A percentile compares a stretch with the other conserved stretches of the same genome.
These are phyloP conservation scores for Amazona vittata DNA, from an alignment of 2,113 vertebrate species.

Conservation along the genomic window DNA sequence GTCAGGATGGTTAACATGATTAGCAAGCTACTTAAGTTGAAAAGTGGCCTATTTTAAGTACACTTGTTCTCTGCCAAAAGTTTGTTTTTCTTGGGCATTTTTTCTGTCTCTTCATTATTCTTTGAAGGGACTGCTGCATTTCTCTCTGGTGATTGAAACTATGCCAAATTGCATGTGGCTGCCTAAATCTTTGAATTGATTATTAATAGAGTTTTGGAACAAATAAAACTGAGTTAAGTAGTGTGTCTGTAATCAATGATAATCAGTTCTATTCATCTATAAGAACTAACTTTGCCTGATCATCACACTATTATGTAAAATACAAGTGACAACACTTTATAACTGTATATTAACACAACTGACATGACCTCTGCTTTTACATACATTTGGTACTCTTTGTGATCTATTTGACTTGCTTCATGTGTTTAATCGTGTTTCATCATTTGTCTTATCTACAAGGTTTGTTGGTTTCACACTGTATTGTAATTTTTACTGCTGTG, in stretches of 20 bases:
- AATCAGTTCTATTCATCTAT: background rate
- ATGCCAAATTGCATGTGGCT: background rate
- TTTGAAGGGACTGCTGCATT: background rate
- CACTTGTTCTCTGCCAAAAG: background rate
- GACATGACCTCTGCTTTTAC: background rate
- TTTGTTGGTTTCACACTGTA: background rate
- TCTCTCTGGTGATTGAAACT: background rate
- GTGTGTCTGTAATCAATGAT: background rate
- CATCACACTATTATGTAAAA: background rate
- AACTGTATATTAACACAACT: background rate
- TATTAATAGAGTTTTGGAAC: slow-evolving; percentile 13
- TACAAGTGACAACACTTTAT: background rate
- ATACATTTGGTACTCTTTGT: background rate
- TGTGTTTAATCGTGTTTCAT: background rate
- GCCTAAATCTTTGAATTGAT: background rate
- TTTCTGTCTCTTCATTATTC: background rate
- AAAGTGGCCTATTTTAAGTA: background rate
- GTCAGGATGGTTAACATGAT: background rate
- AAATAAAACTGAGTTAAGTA: background rate
- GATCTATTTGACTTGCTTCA: background rate
- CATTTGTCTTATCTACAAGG: background rate
- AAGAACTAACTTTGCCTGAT: background rate
- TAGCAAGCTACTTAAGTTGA: background rate
- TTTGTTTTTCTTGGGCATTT: background rate
- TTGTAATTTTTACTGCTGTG: background rate